Evolutionary conservation across 2,797 vertebrate species (phyloP), one percentile per base, ranked within the genome.

Genomic region (Pogoniulus pusillus): DNA sequence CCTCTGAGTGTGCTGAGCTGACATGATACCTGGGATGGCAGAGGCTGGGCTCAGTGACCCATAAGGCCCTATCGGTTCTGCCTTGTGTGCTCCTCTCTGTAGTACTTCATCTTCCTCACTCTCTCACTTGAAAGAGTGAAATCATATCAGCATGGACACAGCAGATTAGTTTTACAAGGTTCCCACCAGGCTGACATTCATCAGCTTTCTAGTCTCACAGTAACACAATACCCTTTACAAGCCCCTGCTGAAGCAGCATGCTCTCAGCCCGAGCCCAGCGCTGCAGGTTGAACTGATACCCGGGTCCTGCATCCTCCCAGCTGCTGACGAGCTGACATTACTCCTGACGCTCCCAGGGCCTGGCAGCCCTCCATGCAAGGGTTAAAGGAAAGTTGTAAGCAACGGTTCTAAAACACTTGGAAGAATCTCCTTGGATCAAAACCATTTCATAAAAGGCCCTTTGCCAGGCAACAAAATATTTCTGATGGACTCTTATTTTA

Each of bases 351-450:
- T 90, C 85, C 81, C 91, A 79, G 68, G 39, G 85, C 86, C 88
- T 93, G 92, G 82, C 86, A 94, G 90, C 77, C 62, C 81, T 94
- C 84, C 81, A 59, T 18, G 90, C 82, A 93, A 91, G 92, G 93
- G 93, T 95, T 96, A 97, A 95, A 77, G 80, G 91, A 90, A 94
- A 95, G 87, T 95, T 93, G 96, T 93, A 96, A 96, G 92, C 92
- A 90, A 95, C 0, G 1, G 64, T 55, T 89, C 90, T 76, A 27
- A 96, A 96, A 91, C 73, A 89, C 75, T 95, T 93, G 87, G 91
- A 96, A 93, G 90, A 91, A 93, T 92, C 91, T 95, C 87, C 92
- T 30, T 75, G 91, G 88, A 96, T 96, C 94, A 94, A 88, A 92
- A 94, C 87, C 94, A 80, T 91, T 94, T 96, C 91, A 92, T 95